Evolutionary conservation across 2,888 invertebrate genomes (phyloP).

Genomic region (Noctua fimbriata): DNA sequence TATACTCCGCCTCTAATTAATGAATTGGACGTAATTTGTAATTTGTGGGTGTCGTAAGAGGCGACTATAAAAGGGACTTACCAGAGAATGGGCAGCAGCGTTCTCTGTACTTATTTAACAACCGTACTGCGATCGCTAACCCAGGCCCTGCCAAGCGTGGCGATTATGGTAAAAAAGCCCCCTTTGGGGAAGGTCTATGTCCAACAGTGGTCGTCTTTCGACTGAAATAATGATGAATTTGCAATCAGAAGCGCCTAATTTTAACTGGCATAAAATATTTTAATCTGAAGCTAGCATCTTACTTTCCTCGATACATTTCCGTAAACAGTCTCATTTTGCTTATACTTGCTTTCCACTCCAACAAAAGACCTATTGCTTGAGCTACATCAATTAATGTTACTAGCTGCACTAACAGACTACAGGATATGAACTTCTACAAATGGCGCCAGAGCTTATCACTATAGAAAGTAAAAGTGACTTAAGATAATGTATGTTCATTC

Average conservation of each 20-base stretch:
- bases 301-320: not conserved
- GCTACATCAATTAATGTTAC: not conserved
- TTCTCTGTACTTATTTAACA: too few relatives aligned
- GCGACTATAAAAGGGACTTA: too few relatives aligned
- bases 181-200: too few relatives aligned
- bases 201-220: too few relatives aligned
- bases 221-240: too few relatives aligned
- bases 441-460: conserved; percentile 8
- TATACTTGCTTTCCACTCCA: conserved; percentile 1
- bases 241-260: not conserved
- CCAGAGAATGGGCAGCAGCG: too few relatives aligned
- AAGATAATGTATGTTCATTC: conserved; percentile 27
- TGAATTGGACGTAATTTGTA: not conserved
- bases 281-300: not conserved
- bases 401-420: not conserved
- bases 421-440: conserved; percentile 32
- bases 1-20: too few relatives aligned
- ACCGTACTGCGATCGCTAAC: too few relatives aligned
- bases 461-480: conserved; percentile 31
- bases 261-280: not conserved
- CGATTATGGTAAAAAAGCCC: too few relatives aligned
- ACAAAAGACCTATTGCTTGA: not conserved
- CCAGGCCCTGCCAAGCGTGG: too few relatives aligned
- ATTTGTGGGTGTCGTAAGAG: too few relatives aligned
- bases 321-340: not conserved